These are phyloP conservation scores for Pyrgilauda ruficollis DNA, from an alignment of 2,113 vertebrate species.

Conservation along the genomic window DNA sequence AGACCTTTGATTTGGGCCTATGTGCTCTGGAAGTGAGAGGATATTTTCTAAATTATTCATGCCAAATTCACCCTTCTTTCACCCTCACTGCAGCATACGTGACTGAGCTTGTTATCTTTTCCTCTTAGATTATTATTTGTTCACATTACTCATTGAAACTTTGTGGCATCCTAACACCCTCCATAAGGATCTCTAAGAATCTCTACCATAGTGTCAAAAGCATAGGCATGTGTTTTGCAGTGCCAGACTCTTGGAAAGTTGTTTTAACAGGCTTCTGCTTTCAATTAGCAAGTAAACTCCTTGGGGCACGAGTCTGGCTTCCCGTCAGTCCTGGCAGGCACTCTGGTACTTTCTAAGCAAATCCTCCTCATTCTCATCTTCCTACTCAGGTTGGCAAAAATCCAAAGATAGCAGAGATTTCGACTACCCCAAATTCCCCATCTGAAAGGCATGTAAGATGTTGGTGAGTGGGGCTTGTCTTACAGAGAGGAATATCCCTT, in stretches of 20 bases:
- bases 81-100: background rate
- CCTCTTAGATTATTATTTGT: background rate
- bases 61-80: background rate
- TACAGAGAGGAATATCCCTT: background rate
- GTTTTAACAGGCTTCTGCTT: constrained; percentile 43
- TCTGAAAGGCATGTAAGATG: background rate
- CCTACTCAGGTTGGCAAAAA: background rate
- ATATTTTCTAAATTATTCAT: background rate
- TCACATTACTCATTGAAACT: background rate
- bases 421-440: background rate
- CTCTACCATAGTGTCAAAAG: constrained; percentile 6
- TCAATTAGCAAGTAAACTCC: constrained; percentile 32
- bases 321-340: background rate
- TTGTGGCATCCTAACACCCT: background rate
- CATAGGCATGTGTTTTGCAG: background rate
- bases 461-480: background rate
- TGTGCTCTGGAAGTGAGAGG: background rate
- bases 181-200: constrained; percentile 18
- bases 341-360: constrained; percentile 39
- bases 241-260: background rate
- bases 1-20: background rate
- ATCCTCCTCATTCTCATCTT: background rate
- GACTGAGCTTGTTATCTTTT: constrained; percentile 16
- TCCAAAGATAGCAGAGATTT: background rate
- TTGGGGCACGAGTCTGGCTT: constrained; percentile 26